Conservation (phyloP, 2,888 invertebrate species). For the Hemithea aestivaria region DNA sequence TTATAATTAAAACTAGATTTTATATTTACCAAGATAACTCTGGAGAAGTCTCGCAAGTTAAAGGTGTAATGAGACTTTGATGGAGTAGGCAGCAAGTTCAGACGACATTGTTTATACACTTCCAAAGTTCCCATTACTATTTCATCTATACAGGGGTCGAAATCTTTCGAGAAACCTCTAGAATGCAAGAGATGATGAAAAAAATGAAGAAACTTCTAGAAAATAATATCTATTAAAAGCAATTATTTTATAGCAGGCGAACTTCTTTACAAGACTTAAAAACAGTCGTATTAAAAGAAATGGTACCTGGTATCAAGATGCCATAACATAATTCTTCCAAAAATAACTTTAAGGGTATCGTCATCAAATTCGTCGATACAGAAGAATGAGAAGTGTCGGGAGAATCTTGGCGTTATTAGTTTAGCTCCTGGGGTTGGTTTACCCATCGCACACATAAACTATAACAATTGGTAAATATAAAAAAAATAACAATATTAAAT, state of each 20-base stretch:
- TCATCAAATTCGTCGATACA: conserved; percentile 95
- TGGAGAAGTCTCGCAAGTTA: conserved; percentile 95
- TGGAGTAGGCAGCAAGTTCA: conserved; percentile 93
- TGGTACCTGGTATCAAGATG: conserved; percentile 93
- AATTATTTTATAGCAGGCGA: too few species aligned
- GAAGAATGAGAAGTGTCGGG: conserved; percentile 91
- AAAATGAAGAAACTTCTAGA: too few species aligned
- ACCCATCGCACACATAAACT: conserved; percentile 93
- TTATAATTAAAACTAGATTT: too few species aligned
- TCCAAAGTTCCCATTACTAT: conserved; percentile 91
- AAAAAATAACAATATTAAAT: neutral
- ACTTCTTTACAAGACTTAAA: neutral
- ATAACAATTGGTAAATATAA: conserved; percentile 29
- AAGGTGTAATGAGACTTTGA: conserved; percentile 96
- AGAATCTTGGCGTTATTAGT: conserved; percentile 90
- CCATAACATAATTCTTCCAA: conserved; percentile 94
- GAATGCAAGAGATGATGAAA: too few species aligned
- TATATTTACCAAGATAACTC: conserved; percentile 87
- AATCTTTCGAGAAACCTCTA: conserved; percentile 96
- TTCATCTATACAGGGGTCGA: conserved; percentile 94
- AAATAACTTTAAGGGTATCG: conserved; percentile 89
- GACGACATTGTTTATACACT: conserved; percentile 90
- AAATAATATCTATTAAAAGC: conserved; percentile 3
- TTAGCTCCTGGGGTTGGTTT: conserved; percentile 89
- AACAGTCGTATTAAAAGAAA: neutral